Base-by-base conservation (phyloP, 2,888 invertebrate genomes). In the Anarsia innoxiella region DNA sequence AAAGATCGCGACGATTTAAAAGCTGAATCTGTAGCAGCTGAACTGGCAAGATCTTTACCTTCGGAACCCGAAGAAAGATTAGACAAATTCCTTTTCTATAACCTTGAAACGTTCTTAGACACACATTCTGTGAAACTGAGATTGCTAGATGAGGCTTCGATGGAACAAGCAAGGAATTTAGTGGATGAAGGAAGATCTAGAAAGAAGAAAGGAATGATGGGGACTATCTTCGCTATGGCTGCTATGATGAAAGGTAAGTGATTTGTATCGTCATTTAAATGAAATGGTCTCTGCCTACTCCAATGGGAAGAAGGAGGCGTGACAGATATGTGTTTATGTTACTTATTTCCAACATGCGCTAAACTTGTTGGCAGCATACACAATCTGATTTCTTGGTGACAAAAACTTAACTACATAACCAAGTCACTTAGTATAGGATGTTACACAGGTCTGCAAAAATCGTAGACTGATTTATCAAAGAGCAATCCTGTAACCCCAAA, bases 121-220 rank as follows among this genome's bases (percentile, higher is more conserved):
- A 89, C 89, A 9, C 91, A 92, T 51, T 88, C 90, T 0, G 75
- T 93, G 46, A 89, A 90, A 36, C 82, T 93, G 42, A 89, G 89
- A 52, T 77, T 93, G 10, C 77, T 91, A 54, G 89, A 91, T 54
- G 84, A 88, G 9, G 67, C 74, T 31, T 78, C 87, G 1, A 79
- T 86, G n/a, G 86, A 86, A 30, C 86, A 87, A 36, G 87, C 87
- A 0, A 82, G 86, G 39, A 65, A 60, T 4, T 68, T 79, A 19
- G 59, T 86, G 23, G 75, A 74, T 9, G 85, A 82, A 27, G 76
- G 82, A 23, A 77, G 86, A 48, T 56, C 32, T 1, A 66, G 67
- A 2, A 53, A 78, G 31, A 72, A 68, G 53, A 72, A 72, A 39
- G 70, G 71, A 1, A 86, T 86, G 25, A 85, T 86, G 59, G 86